Base-by-base conservation (phyloP, 1,140 invertebrate genomes). In the Andricus grossulariae region DNA sequence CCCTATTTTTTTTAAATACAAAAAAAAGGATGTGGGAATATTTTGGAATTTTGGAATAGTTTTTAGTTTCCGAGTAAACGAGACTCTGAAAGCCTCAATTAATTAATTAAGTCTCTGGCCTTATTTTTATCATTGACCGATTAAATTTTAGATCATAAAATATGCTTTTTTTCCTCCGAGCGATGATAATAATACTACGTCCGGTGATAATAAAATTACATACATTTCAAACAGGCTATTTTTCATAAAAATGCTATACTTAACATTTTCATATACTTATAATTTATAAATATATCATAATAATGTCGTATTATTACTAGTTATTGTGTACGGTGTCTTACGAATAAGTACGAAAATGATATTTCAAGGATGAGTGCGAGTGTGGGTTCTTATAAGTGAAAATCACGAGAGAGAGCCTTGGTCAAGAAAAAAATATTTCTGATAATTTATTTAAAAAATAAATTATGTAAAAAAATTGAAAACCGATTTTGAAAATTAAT, bases 241-340 rank as follows among this genome's bases (percentile, higher is more conserved):
- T 50, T 72, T 52, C 78, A 82, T 84, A 86, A 86, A 86, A 86
- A 86, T 85, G 80, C 81, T 86, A 85, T 84, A 81, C 76, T 84
- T 82, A 80, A 83, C 82, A 85, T 82, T 79, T 83, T 82, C 74
- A 83, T 83, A 81, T 78, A 75, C 77, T 71, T 76, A 78, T 74
- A 79, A 82, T 83, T 75, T 81, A 86, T 85, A 83, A 85, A 84
- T 80, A 83, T 86, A 82, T 82, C 79, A 80, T 81, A 84, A 83
- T 83, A 83, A 83, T 81, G 80, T 78, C 81, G 78, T 82, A 78
- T 85, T 86, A 86, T 85, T 80, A 73, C 84, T 86, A 86, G 75
- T 86, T 86, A 86, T 86, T 86, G 85, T 86, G 80, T 85, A 84
- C 81, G 83, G 81, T 78, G 72, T 84, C 78, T 86, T 85, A 83